Evolutionary conservation across 2,888 invertebrate species (phyloP), one percentile per base, ranked within the genome.

Genomic region (Chymomyza caudatula): DNA sequence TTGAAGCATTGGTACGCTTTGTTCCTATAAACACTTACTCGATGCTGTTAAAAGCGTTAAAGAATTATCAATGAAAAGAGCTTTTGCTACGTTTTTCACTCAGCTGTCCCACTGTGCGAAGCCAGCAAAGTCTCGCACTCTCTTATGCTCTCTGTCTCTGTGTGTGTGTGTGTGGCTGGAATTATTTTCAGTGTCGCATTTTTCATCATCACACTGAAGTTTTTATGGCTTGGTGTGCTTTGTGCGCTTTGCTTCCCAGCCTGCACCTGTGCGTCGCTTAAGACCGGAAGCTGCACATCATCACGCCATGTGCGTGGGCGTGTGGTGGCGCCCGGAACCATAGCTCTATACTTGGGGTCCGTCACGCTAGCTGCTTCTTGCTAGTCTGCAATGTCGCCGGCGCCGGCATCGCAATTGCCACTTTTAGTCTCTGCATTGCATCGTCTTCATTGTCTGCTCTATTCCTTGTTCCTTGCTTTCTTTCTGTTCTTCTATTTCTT

Each of bases 151-250:
- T 60, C n/a, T n/a, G n/a, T n/a, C n/a, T n/a, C n/a, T 17, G 37
- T 49, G 29, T 44, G 59, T 47, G 54, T 77, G 78, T 69, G 84
- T 76, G 85, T 75, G 82, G 66, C 67, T 64, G 74, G 77, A 75
- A 78, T 87, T 85, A 86, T 69, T 87, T 79, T 85, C 88, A 86
- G 86, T 88, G 88, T 85, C 87, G 76, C 85, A 86, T 87, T 87
- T 88, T 87, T 87, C 86, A 87, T 87, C 85, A 82, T 82, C 85
- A 78, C 72, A 64, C 69, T 69, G 60, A 73, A 86, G 82, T 84
- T 82, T 82, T 82, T 86, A 84, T 84, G 75, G 76, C 68, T 68
- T 69, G 64, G 64, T 60, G 62, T 69, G 60, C 65, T 59, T 54
- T 43, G 47, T 37, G 29, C 11, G 55, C 60, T 56, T 67, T 23